Evolutionary conservation across 2,888 invertebrate species (phyloP).

Genomic region (Ceraclea dissimilis): DNA sequence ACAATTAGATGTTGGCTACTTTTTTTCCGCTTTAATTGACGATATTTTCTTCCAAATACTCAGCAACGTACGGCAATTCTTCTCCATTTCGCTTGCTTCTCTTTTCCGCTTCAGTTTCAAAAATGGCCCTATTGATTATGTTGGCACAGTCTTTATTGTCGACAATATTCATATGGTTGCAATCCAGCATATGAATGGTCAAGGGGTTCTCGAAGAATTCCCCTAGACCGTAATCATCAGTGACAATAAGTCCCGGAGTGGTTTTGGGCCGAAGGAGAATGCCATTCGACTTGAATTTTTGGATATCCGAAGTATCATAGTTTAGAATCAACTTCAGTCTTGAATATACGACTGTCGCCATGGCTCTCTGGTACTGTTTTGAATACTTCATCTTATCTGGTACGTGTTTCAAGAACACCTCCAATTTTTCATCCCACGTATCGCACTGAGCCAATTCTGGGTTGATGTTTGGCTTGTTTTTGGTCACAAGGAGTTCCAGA

Average conservation of each 20-base stretch:
- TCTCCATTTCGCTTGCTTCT: background rate
- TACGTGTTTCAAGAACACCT: conserved; percentile 39
- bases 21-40: background rate
- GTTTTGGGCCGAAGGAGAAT: conserved; percentile 57
- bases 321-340: conserved; percentile 48
- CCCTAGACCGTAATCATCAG: conserved; percentile 60
- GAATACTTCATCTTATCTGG: conserved; percentile 35
- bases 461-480: conserved; percentile 37
- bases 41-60: background rate
- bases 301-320: conserved; percentile 39
- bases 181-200: conserved; percentile 57
- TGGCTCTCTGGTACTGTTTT: conserved; percentile 35
- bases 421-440: conserved; percentile 51
- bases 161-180: conserved; percentile 63
- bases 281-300: conserved; percentile 51
- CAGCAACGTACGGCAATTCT: background rate
- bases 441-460: conserved; percentile 45
- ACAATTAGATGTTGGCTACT: too few relatives aligned
- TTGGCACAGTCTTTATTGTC: conserved; percentile 57
- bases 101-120: conserved; percentile 1
- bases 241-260: conserved; percentile 42
- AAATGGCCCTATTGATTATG: conserved; percentile 48
- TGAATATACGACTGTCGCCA: conserved; percentile 42
- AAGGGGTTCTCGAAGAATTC: conserved; percentile 50
- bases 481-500: conserved; percentile 45